phyloP scores from a whole-genome alignment of 2,888 invertebrate species.

The Sphecodes monilicornis region DNA sequence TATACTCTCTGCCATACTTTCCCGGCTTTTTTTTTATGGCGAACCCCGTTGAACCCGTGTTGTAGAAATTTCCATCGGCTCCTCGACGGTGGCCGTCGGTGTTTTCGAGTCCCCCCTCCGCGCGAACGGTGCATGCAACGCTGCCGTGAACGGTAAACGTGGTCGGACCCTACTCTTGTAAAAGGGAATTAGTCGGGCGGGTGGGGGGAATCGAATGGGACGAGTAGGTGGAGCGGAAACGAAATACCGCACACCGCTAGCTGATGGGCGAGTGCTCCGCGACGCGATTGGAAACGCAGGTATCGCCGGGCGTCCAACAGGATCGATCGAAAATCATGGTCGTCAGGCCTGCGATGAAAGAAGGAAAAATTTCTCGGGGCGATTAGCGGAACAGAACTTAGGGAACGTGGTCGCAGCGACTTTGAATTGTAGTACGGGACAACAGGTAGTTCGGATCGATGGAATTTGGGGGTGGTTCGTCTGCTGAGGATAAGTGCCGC shows the following conservation, averaged over 20 bases:
- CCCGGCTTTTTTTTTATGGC: not conserved
- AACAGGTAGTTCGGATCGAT: not conserved
- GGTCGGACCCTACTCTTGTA: not conserved
- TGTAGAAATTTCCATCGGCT: slow-evolving; percentile 25
- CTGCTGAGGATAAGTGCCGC: not conserved
- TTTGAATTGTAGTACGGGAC: not conserved
- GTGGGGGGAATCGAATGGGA: not conserved
- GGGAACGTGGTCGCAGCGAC: not conserved
- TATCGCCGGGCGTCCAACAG: not conserved
- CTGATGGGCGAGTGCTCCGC: slow-evolving; percentile 10
- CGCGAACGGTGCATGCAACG: not conserved
- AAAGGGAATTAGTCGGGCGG: not conserved
- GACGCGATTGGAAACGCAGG: not conserved
- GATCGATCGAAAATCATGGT: not conserved
- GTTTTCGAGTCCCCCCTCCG: not conserved
- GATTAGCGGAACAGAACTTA: not conserved
- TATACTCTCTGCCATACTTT: not conserved
- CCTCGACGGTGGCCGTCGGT: too few relatives aligned
- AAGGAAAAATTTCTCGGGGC: not conserved
- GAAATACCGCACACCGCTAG: slow-evolving; percentile 7
- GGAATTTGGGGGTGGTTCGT: not conserved
- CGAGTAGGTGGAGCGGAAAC: slow-evolving; percentile 12
- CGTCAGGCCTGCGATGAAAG: not conserved
- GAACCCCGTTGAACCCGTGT: not conserved
- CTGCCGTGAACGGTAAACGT: not conserved